These are phyloP conservation scores for Zaprionus inermis DNA, from an alignment of 1,140 invertebrate genomes.

Conservation along the genomic window DNA sequence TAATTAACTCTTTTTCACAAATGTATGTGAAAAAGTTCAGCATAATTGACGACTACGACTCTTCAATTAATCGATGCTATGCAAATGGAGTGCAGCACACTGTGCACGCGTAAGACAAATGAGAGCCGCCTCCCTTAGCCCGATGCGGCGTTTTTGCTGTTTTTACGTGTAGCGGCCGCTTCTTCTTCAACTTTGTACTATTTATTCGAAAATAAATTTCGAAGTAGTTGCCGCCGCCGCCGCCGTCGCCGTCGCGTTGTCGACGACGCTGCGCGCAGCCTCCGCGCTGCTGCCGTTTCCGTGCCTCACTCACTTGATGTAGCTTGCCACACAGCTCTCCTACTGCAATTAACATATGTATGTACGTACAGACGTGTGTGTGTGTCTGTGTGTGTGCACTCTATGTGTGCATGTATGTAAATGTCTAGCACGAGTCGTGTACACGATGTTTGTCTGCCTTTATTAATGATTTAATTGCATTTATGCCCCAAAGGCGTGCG, in stretches of 20 bases:
- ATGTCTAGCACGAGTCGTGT: conserved; percentile 36
- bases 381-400: conserved; percentile 21
- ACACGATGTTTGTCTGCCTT: conserved; percentile 71
- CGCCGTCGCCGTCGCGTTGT: not conserved
- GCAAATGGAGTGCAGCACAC: conserved; percentile 45
- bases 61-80: conserved; percentile 19
- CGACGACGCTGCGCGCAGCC: conserved; percentile 9
- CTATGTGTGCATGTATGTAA: conserved; percentile 34
- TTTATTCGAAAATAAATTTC: conserved; percentile 82
- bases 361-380: conserved; percentile 14
- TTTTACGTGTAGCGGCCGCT: conserved; percentile 68
- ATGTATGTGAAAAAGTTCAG: conserved; percentile 15
- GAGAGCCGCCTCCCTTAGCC: conserved; percentile 39
- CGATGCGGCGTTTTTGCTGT: conserved; percentile 61
- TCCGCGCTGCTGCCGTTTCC: conserved; percentile 26
- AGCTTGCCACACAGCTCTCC: conserved; percentile 55
- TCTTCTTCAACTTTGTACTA: conserved; percentile 80
- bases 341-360: conserved; percentile 69
- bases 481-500: conserved; percentile 69
- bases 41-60: not conserved
- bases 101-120: conserved; percentile 66
- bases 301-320: conserved; percentile 20
- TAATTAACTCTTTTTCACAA: conserved; percentile 24
- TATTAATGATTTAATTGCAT: conserved; percentile 82
- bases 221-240: conserved; percentile 65